A percentile compares a stretch with the other conserved stretches of the same genome.
phyloP scores from a whole-genome alignment of 2,888 invertebrate species.

The Aproaerema taeniolella region DNA sequence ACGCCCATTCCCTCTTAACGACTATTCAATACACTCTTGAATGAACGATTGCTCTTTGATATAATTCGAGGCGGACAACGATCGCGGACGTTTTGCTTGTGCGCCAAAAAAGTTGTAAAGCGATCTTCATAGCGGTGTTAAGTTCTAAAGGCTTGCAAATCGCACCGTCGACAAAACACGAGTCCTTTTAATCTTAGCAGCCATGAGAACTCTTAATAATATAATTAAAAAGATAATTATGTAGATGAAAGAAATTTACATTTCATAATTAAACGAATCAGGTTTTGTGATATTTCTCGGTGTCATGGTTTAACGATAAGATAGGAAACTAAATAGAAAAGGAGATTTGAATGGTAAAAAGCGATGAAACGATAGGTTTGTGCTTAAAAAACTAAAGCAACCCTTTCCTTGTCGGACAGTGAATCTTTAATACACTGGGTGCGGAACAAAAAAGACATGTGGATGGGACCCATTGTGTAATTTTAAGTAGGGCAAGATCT shows the following conservation, averaged over 20 bases:
- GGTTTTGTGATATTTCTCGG: slow-evolving; percentile 38
- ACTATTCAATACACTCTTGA: slow-evolving; percentile 73
- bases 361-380: slow-evolving; percentile 59
- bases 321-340: slow-evolving; percentile 35
- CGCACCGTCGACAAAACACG: slow-evolving; percentile 38
- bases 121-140: slow-evolving; percentile 50
- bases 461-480: slow-evolving; percentile 55
- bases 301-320: slow-evolving; percentile 31
- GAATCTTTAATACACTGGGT: slow-evolving; percentile 53
- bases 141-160: slow-evolving; percentile 32
- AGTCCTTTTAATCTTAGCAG: slow-evolving; percentile 30
- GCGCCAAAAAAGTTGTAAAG: slow-evolving; percentile 60
- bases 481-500: slow-evolving; percentile 56
- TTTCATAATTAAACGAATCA: slow-evolving; percentile 18
- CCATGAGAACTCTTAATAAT: slow-evolving; percentile 39
- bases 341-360: slow-evolving; percentile 44
- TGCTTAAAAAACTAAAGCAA: slow-evolving; percentile 52
- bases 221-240: slow-evolving; percentile 21
- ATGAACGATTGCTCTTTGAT: slow-evolving; percentile 74
- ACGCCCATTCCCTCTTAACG: slow-evolving; percentile 68
- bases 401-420: slow-evolving; percentile 64
- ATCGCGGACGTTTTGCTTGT: slow-evolving; percentile 47
- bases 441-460: slow-evolving; percentile 61
- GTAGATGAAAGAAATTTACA: slow-evolving; percentile 20
- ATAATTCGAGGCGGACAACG: slow-evolving; percentile 61